These are phyloP conservation scores for Sturnira hondurensis DNA, from an alignment of 2,113 vertebrate species.

Conservation along the genomic window DNA sequence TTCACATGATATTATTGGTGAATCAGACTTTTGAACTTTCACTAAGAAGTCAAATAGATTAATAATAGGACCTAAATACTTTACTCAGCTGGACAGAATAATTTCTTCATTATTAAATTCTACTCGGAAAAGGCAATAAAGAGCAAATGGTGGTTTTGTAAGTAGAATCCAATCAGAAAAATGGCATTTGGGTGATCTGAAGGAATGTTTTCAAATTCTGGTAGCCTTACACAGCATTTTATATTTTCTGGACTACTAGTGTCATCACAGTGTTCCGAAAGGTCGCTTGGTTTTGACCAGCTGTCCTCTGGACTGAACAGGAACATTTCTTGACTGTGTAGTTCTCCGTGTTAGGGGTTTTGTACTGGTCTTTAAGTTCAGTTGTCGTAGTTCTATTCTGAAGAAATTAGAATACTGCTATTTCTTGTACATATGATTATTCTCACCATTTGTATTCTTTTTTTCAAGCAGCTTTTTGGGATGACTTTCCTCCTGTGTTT, in stretches of 20 bases:
- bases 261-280: background rate
- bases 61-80: background rate
- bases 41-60: background rate
- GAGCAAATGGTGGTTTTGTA: background rate
- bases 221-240: background rate
- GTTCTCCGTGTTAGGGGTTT: background rate
- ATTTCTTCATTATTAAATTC: background rate
- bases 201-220: background rate
- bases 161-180: background rate
- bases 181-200: background rate
- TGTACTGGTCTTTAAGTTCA: background rate
- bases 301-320: background rate
- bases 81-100: background rate
- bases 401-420: background rate
- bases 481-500: background rate
- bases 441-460: background rate
- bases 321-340: background rate
- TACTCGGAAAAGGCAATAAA: background rate
- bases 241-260: background rate
- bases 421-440: background rate
- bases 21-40: slow-evolving; percentile 2
- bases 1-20: background rate
- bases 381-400: background rate
- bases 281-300: background rate
- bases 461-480: background rate